phyloP scores from a whole-genome alignment of 2,888 invertebrate genomes.

The Aporophyla nigra region DNA sequence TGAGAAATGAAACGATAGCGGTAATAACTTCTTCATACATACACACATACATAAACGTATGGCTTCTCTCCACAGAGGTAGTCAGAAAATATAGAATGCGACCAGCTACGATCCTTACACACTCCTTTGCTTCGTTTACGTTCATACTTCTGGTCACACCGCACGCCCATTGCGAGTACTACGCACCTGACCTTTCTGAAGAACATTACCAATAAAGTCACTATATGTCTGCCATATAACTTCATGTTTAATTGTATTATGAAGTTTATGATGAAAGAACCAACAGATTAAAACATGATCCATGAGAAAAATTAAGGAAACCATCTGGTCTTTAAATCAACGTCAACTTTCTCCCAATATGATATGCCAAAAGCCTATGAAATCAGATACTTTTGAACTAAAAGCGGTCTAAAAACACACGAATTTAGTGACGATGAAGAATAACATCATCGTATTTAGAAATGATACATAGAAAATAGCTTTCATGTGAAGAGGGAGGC shows the following conservation, averaged over 20 bases:
- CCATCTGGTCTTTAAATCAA: background rate
- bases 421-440: slow-evolving; percentile 32
- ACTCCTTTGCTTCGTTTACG: background rate
- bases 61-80: background rate
- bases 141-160: background rate
- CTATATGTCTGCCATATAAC: too few species aligned
- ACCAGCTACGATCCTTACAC: background rate
- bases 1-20: background rate
- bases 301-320: background rate
- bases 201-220: background rate
- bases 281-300: background rate
- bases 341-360: slow-evolving; percentile 42
- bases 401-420: slow-evolving; percentile 23
- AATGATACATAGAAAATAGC: slow-evolving; percentile 67
- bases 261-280: background rate
- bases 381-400: slow-evolving; percentile 38
- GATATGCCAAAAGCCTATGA: background rate
- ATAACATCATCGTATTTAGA: slow-evolving; percentile 39
- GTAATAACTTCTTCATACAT: background rate
- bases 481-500: slow-evolving; percentile 67
- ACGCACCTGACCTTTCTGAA: background rate
- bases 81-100: background rate
- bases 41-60: background rate
- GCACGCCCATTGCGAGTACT: background rate
- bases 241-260: background rate